Base-by-base conservation (phyloP, 2,888 invertebrate genomes). In the Myopa tessellatipennis region DNA sequence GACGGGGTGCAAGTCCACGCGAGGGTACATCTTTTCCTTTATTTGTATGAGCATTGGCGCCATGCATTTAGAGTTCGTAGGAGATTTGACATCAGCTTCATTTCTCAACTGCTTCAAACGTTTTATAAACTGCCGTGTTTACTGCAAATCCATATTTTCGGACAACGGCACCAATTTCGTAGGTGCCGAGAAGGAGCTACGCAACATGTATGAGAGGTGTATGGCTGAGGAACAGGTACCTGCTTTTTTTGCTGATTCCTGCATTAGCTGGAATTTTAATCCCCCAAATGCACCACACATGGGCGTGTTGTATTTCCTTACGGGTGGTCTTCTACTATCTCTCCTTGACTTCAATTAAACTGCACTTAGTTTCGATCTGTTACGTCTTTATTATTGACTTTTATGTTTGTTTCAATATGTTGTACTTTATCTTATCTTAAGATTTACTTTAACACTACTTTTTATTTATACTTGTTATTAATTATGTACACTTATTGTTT, bases 11-110 rank as follows among this genome's bases (percentile, higher is more conserved):
- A 65, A 65, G 34, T 65, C 65, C 7, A 34, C 38, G 36, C 34
- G 38, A 38, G 65, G 65, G 6, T 65, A 65, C 65, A 65, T 65
- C 34, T 65, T 5, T n/a, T 65, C 65, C 6, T 65, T 65, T 65
- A 65, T 65, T 36, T 26, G 65, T n/a, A 65, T 65, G 65, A 65
- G 65, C 65, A 65, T 40, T 65, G 65, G 34, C 34, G 18, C 65
- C 8, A 65, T 65, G 65, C 65, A 65, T 34, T 14, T 65, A 40
- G 34, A 65, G 34, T 65, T 65, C 14, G 65, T 10, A 65, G 65
- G 45, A 36, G 16, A n/a, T 58, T 4, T 58, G 8, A 6, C 58
- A 58, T n/a, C 58, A 58, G 16, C 58, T 14, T 16, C 12, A 16
- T 58, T 58, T 58, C 12, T 58, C 12, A 58, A 58, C 5, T n/a